Conservation (phyloP, 2,797 vertebrate species). For the Sebastes taczanowskii region DNA sequence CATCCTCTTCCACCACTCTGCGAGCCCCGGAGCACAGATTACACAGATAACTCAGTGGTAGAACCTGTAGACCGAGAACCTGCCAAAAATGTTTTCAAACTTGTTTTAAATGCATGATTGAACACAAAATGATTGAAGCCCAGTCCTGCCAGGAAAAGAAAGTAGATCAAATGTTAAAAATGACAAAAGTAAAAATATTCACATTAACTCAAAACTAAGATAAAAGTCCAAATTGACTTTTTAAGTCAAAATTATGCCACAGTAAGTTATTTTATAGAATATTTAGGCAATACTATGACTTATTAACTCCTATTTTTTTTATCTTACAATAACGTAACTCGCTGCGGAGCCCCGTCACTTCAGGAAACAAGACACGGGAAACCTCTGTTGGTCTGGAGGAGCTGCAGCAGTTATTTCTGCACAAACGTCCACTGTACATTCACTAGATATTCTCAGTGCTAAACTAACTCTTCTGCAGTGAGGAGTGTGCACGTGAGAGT, state of each 20-base stretch:
- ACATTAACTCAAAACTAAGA: not conserved
- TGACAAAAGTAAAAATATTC: not conserved
- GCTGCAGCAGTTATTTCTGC: no score
- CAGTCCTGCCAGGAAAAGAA: not conserved
- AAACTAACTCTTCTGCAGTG: no score
- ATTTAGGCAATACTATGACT: not conserved
- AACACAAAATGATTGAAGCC: not conserved
- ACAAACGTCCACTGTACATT: no score
- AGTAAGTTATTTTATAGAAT: not conserved
- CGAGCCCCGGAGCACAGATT: not conserved
- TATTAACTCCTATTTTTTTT: not conserved
- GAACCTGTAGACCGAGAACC: not conserved
- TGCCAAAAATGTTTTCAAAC: not conserved
- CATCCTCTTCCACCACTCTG: not conserved
- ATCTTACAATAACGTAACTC: no score
- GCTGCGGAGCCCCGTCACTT: no score
- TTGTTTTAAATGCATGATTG: not conserved
- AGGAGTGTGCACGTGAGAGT: no score
- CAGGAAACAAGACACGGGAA: no score
- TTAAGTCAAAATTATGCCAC: not conserved
- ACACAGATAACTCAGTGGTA: not conserved
- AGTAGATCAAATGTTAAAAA: not conserved
- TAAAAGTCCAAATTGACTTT: not conserved
- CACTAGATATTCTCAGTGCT: no score
- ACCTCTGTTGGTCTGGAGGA: no score